Evolutionary conservation across 2,797 vertebrate species (phyloP).

Genomic region (Trachops cirrhosus): DNA sequence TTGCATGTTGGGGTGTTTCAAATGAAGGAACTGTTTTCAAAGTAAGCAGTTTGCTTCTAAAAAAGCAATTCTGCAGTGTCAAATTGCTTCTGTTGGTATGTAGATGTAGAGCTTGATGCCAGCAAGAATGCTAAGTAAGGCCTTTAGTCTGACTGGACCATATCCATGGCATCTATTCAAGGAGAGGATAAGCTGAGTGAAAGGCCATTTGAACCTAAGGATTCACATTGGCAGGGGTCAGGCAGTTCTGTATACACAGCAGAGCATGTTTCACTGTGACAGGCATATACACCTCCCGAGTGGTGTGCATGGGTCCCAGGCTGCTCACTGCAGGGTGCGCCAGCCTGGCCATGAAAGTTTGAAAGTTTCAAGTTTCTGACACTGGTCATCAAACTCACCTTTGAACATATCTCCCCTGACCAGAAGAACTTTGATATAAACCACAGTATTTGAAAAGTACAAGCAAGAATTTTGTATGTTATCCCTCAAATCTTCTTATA

Average conservation of each 20-base stretch:
- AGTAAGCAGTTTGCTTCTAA: neutral
- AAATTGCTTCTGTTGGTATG: neutral
- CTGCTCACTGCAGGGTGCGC: neutral
- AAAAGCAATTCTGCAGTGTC: neutral
- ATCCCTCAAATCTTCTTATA: neutral
- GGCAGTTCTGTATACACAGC: neutral
- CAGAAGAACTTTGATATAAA: neutral
- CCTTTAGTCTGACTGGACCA: neutral
- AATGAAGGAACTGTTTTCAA: constrained; percentile 8
- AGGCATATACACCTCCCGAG: rapidly evolving
- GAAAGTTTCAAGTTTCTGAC: neutral
- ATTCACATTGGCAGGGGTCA: neutral
- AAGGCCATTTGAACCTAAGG: neutral
- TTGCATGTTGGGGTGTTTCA: neutral
- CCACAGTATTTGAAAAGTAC: neutral
- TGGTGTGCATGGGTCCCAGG: rapidly evolving
- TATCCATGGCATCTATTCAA: constrained; percentile 23
- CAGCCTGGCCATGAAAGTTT: neutral
- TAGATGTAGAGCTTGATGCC: neutral
- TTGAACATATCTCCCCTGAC: neutral
- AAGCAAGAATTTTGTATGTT: neutral
- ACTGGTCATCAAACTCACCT: neutral
- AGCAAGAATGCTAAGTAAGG: neutral
- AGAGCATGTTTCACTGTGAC: neutral
- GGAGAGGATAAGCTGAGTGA: neutral